Evolutionary conservation across 2,113 vertebrate species (phyloP), one percentile per base, ranked within the genome.

Genomic region (Hippocampus guttulatus): DNA sequence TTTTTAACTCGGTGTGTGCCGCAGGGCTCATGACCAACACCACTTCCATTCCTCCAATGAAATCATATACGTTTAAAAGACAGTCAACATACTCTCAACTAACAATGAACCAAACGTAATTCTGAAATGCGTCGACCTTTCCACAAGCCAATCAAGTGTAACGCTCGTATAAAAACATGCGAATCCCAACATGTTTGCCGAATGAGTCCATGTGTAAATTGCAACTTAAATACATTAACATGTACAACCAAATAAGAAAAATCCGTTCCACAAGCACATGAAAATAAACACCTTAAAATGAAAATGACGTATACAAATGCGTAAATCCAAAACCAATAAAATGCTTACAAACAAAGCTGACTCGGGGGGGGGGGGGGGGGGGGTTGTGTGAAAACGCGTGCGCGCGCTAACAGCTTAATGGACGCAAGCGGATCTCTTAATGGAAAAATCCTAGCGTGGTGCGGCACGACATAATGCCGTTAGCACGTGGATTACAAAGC

Each of bases 341-440:
- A 62, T 1, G 16, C 16, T 38, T 30, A 62, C 10, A 21, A 18
- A 21, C 30, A 18, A 63, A 40, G 61, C n/a, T 12, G 33, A 41
- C 18, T 40, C n/a, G 40, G 60, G 10, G 16, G 40, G 11, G 21
- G 30, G 33, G 0, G 1, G 3, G 60, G 3, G 15, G 18, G 30
- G 21, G 21, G 1, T 21, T 9, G 60, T 80, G 74, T 74, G 57
- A 63, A 73, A 71, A 70, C 77, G 62, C 65, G 61, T 73, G 62
- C 49, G 76, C 52, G 64, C 51, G 75, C 80, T 80, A 87, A 89
- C 85, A 82, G 87, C 86, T 89, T 90, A 89, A 84, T 87, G 79
- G 78, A 81, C 79, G 52, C 85, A 86, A 87, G 85, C 77, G 85
- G 85, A 88, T 89, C 87, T 89, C 77, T 82, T 84, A 85, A 89